Conservation (phyloP, 2,888 invertebrate species). For the Drosophila kuntzei region DNA sequence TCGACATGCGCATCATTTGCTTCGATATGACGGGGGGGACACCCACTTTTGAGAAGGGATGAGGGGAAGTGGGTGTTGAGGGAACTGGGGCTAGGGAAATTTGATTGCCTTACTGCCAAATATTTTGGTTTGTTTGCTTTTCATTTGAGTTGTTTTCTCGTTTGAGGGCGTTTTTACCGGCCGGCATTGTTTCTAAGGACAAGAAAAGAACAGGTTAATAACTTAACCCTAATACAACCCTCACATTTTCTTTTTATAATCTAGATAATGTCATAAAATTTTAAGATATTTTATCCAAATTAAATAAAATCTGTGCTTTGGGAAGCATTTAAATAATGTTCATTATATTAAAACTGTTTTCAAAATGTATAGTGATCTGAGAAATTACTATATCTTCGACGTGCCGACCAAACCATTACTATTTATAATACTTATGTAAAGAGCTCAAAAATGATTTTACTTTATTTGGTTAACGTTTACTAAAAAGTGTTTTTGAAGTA, state of each 20-base stretch:
- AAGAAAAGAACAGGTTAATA: slow-evolving; percentile 1
- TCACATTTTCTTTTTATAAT: background rate
- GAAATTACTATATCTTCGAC: no score
- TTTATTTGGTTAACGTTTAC: no score
- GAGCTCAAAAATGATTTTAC: no score
- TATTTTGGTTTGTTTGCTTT: slow-evolving; percentile 51
- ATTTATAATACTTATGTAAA: no score
- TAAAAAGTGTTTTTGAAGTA: no score
- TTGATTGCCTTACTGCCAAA: slow-evolving; percentile 44
- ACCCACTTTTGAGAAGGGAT: background rate
- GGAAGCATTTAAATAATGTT: no score
- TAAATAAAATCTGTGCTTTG: no score
- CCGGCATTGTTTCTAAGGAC: slow-evolving; percentile 44
- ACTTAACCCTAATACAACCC: background rate
- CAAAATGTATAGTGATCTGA: no score
- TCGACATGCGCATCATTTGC: slow-evolving; percentile 72
- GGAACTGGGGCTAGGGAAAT: slow-evolving; percentile 12
- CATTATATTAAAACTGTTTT: no score
- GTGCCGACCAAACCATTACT: no score
- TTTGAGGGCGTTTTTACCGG: slow-evolving; percentile 18
- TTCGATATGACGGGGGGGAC: slow-evolving; percentile 7
- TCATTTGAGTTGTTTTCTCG: slow-evolving; percentile 33
- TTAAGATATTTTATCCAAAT: no score
- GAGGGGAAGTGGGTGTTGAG: background rate
- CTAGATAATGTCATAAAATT: background rate